These are phyloP conservation scores for Ctenopoma kingsleyae DNA, from an alignment of 2,797 vertebrate species.

Conservation along the genomic window DNA sequence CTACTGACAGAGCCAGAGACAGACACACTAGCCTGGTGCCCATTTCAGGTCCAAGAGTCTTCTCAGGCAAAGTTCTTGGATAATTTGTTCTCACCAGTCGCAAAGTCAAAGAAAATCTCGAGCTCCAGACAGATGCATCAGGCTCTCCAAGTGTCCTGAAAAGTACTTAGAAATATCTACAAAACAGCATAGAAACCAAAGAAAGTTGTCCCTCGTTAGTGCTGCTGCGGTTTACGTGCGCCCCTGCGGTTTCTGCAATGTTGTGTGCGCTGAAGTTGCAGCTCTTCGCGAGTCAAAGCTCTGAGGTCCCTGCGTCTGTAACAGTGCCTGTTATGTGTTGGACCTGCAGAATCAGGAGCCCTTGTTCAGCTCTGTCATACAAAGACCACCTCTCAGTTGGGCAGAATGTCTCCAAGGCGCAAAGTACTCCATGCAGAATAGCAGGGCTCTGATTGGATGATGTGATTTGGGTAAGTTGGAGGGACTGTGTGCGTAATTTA, in stretches of 20 bases:
- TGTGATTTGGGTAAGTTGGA: slow-evolving; percentile 36
- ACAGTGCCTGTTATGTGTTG: slow-evolving; percentile 30
- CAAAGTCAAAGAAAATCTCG: slow-evolving; percentile 61
- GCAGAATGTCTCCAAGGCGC: slow-evolving; percentile 48
- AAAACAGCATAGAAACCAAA: slow-evolving; percentile 15
- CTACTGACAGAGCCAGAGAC: slow-evolving; percentile 70
- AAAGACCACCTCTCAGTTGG: slow-evolving; percentile 77
- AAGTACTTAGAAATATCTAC: slow-evolving; percentile 11
- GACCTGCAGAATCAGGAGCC: slow-evolving; percentile 62
- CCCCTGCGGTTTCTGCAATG: slow-evolving; percentile 11
- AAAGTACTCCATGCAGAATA: slow-evolving; percentile 42
- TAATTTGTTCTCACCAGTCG: slow-evolving; percentile 30
- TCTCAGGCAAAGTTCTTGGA: slow-evolving; percentile 27
- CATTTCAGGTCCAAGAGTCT: slow-evolving; percentile 69
- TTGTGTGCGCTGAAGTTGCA: slow-evolving; percentile 15
- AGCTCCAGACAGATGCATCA: slow-evolving; percentile 65
- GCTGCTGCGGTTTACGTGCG: slow-evolving; percentile 24
- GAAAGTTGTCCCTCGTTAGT: neutral
- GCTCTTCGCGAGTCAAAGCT: slow-evolving; percentile 18
- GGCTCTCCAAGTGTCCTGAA: slow-evolving; percentile 42
- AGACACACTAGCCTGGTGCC: slow-evolving; percentile 63
- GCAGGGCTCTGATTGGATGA: slow-evolving; percentile 75
- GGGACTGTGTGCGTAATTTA: neutral
- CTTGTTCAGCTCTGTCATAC: slow-evolving; percentile 66
- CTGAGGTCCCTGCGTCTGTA: slow-evolving; percentile 35